Percentiles rank a stretch among this genome's conserved stretches.
Conservation (phyloP, 2,113 vertebrate species). For the Pomatostomus ruficeps region DNA sequence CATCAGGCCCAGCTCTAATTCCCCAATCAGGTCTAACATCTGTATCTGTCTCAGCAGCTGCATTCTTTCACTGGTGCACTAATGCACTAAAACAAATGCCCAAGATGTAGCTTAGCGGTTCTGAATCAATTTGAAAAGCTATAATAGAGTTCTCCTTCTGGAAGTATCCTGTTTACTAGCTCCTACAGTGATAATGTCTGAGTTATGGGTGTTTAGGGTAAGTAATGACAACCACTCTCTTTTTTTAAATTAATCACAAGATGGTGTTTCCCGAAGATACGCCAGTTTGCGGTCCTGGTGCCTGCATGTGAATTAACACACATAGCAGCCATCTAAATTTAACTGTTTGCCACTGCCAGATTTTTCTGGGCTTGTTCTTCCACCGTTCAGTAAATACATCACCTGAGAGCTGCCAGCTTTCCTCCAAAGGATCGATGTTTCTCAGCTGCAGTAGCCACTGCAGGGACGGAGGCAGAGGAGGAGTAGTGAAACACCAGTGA, state of each 20-base stretch:
- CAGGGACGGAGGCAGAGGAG: background rate
- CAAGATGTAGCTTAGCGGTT: background rate
- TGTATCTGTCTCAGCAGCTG: background rate
- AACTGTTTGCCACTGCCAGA: background rate
- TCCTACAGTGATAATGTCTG: background rate
- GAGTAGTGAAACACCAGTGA: background rate
- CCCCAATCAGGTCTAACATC: background rate
- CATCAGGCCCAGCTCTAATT: background rate
- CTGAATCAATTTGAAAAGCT: background rate
- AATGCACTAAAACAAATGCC: background rate
- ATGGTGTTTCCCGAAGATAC: background rate
- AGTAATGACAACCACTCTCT: background rate
- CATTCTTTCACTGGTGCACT: background rate
- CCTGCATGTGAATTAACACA: background rate
- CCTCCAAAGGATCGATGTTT: background rate
- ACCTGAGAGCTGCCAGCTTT: background rate
- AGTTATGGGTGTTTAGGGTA: background rate
- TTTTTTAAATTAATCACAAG: constrained; percentile 26
- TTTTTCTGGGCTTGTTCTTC: background rate
- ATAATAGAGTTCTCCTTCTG: background rate
- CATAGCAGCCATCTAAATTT: background rate
- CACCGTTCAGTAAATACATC: background rate
- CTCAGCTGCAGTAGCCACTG: background rate
- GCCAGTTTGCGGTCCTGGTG: background rate
- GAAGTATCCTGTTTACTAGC: constrained; percentile 2